Conservation (phyloP, 2,113 vertebrate species). For the Danio rerio region GRCz12tu NC_133187.1:31655001-31655500, state of each 20-base stretch:
- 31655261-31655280: conserved; percentile 61
- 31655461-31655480: not conserved
- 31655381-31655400: conserved; percentile 62
- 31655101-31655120: conserved; percentile 50
- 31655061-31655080: conserved; percentile 35
- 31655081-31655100: conserved; percentile 54
- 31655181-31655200: conserved; percentile 64
- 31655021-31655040: conserved; percentile 53
- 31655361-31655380: conserved; percentile 53
- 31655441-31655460: not conserved
- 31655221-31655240: not conserved
- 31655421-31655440: conserved; percentile 5
- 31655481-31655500: not conserved
- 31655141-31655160: conserved; percentile 46
- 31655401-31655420: conserved; percentile 54
- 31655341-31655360: conserved; percentile 58
- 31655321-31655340: conserved; percentile 61
- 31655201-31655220: conserved; percentile 46
- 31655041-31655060: conserved; percentile 44
- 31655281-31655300: conserved; percentile 58
- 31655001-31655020: conserved; percentile 52
- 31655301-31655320: conserved; percentile 62
- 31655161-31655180: conserved; percentile 70
- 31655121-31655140: conserved; percentile 66
- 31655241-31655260: conserved; percentile 54